Percentiles rank a stretch among this genome's conserved stretches.
Evolutionary conservation across 37 sponge, comb jelly and placozoan species (phyloP).

Genomic region (Chondrilla cf. caribensis): DNA sequence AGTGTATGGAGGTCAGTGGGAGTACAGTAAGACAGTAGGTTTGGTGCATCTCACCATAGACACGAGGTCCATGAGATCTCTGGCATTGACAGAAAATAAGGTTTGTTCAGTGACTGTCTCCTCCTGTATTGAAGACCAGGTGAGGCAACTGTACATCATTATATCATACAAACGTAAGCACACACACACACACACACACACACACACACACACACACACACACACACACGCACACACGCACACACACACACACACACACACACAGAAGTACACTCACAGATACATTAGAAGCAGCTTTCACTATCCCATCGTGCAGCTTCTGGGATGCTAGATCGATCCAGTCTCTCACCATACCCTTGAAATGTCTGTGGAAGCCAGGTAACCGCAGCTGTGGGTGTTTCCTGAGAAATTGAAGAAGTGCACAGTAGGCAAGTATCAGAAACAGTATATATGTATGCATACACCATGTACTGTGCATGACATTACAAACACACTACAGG

Average conservation of each 20-base stretch:
- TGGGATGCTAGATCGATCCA: constrained; percentile 5
- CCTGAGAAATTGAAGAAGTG: background rate
- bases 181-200: too few relatives aligned
- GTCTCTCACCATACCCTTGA: constrained; percentile 3
- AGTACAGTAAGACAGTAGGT: too few relatives aligned
- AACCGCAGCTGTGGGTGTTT: background rate
- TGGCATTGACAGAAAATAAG: background rate
- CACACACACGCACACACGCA: too few relatives aligned
- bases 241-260: background rate
- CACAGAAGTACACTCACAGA: background rate
- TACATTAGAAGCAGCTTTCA: background rate
- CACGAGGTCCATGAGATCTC: constrained; percentile 3
- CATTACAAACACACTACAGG: too few relatives aligned
- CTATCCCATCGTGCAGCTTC: background rate
- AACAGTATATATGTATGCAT: too few relatives aligned
- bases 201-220: too few relatives aligned
- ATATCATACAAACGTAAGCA: background rate
- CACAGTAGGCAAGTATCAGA: too few relatives aligned
- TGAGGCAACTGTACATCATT: background rate
- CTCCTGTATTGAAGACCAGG: background rate
- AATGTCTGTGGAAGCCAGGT: background rate
- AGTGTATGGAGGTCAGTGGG: too few relatives aligned
- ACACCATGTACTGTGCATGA: too few relatives aligned
- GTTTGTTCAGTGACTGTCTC: constrained; percentile 12
- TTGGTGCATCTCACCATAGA: background rate